Evolutionary conservation across 1,140 invertebrate species (phyloP).

Genomic region (Polyergus mexicanus): DNA sequence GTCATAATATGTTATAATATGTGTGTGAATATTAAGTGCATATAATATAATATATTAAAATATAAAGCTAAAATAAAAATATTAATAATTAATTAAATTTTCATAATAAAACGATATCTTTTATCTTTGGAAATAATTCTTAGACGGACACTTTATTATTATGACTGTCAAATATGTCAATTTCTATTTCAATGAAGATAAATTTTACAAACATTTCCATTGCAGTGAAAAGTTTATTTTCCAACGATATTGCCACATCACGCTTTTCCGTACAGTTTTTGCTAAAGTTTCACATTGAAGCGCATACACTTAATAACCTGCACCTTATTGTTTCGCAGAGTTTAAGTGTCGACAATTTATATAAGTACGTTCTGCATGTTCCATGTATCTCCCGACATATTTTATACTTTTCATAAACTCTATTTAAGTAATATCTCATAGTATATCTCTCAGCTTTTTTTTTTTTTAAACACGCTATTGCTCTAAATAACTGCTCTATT

Average conservation of each 20-base stretch:
- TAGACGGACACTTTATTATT: background rate
- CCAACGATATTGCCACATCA: background rate
- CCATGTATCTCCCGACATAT: background rate
- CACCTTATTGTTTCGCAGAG: background rate
- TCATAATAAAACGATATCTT: background rate
- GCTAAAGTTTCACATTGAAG: slow-evolving; percentile 10
- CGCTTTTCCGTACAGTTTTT: slow-evolving; percentile 9
- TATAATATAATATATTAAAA: background rate
- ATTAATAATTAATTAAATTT: slow-evolving; percentile 13
- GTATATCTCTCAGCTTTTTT: background rate
- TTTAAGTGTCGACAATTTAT: slow-evolving; percentile 23
- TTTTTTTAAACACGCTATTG: background rate
- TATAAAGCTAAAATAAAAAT: background rate
- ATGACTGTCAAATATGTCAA: background rate
- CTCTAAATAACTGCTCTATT: slow-evolving; percentile 6
- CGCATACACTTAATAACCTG: background rate
- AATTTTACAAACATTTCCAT: background rate
- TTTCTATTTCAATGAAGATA: background rate
- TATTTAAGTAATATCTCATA: background rate
- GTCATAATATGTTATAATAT: background rate
- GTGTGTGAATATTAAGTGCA: background rate
- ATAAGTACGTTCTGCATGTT: slow-evolving; percentile 5
- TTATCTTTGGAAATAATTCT: background rate
- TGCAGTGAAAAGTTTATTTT: slow-evolving; percentile 30
- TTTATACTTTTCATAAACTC: slow-evolving; percentile 11